phyloP scores from a whole-genome alignment of 1,140 invertebrate genomes.

The Bilobella aurantiaca region DNA sequence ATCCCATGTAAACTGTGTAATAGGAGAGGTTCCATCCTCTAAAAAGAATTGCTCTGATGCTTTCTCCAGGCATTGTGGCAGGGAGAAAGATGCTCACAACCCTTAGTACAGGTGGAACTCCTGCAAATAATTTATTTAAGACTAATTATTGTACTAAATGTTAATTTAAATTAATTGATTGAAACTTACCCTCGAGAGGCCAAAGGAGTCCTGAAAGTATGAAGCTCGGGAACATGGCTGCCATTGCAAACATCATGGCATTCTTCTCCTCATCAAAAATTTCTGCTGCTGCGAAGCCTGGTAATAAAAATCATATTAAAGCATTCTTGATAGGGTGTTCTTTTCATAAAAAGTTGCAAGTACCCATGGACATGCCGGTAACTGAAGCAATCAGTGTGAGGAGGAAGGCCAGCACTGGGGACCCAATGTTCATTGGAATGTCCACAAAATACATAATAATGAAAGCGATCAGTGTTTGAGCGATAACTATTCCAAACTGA shows the following conservation, averaged over 20 bases:
- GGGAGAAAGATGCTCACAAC: neutral
- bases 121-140: neutral
- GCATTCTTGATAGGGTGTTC: neutral
- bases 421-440: neutral
- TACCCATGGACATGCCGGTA: constrained; percentile 15
- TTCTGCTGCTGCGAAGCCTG: neutral
- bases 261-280: constrained; percentile 58
- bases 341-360: no score
- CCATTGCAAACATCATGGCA: constrained; percentile 81
- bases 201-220: neutral
- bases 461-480: constrained; percentile 1
- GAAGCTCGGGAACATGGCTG: constrained; percentile 66
- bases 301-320: neutral
- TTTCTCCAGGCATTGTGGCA: neutral
- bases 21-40: neutral
- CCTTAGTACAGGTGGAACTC: neutral
- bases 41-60: neutral
- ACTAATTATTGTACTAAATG: neutral
- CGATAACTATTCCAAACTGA: neutral
- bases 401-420: neutral
- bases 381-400: neutral
- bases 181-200: neutral
- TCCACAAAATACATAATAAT: neutral
- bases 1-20: constrained; percentile 1
- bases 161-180: neutral